phyloP scores from a whole-genome alignment of 2,888 invertebrate genomes.

The Aproaerema taeniolella region DNA sequence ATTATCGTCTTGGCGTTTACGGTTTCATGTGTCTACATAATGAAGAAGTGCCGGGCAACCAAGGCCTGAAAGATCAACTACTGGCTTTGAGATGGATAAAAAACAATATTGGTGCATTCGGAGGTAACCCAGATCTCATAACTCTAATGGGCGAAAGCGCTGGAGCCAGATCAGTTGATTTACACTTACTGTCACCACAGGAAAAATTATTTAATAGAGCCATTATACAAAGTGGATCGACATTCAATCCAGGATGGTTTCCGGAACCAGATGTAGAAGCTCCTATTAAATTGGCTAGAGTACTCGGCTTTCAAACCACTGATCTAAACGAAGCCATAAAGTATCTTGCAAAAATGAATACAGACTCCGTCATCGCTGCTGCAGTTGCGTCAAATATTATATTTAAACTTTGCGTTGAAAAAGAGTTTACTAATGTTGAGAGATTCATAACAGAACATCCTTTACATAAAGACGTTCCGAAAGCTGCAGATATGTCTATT shows the following conservation, averaged over 20 bases:
- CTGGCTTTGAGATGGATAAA: conserved; percentile 42
- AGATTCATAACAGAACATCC: conserved; percentile 28
- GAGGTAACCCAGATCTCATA: conserved; percentile 40
- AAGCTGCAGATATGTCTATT: conserved; percentile 26
- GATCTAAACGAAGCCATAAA: conserved; percentile 28
- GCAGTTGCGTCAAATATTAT: conserved; percentile 25
- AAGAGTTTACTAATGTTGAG: conserved; percentile 30
- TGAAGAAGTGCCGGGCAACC: conserved; percentile 48
- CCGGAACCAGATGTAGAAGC: conserved; percentile 19
- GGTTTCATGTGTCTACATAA: conserved; percentile 50
- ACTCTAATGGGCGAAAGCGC: conserved; percentile 47
- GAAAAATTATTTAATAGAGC: conserved; percentile 32
- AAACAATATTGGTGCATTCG: conserved; percentile 43
- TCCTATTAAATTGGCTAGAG: conserved; percentile 24
- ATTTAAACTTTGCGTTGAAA: conserved; percentile 33
- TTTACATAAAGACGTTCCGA: conserved; percentile 21
- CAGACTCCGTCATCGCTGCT: conserved; percentile 29
- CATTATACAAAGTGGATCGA: conserved; percentile 27
- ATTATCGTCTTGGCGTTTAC: conserved; percentile 46
- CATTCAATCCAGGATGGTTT: conserved; percentile 18
- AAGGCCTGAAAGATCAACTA: conserved; percentile 48
- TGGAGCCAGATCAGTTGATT: conserved; percentile 38
- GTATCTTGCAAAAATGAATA: conserved; percentile 28
- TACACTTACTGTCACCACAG: conserved; percentile 32
- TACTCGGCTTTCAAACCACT: conserved; percentile 23